Base-by-base conservation (phyloP, 2,113 vertebrate genomes). In the Varanus salvator region DNA sequence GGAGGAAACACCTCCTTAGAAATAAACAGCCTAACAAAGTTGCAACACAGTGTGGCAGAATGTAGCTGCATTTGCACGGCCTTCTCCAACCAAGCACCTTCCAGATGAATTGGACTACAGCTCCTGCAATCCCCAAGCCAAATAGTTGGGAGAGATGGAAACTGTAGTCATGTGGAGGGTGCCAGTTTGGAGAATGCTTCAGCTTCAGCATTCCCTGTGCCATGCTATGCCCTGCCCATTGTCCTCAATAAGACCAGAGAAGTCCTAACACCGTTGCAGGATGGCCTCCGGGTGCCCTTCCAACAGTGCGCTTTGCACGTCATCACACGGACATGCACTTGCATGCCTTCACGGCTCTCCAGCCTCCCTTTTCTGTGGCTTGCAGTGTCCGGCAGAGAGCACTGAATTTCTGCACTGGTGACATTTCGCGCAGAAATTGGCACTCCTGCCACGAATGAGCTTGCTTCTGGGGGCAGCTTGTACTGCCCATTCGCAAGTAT, bases 361-460 rank as follows among this genome's bases (percentile, higher is more conserved):
- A 34, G 75, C 3, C n/a, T 27, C 75, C 72, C 8, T 93, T 93
- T 93, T 54, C 90, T 77, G 74, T 86, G 64, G 74, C 76, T 84
- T 87, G 86, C 74, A 90, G 84, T 74, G 76, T 93, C 92, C 88
- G 50, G 52, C 31, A 89, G 80, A 92, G 38, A 44, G 38, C 38
- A 44, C 92, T 92, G 3, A 95, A 87, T 91, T 92, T 44, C 38
- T 44, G 38, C 38, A 44, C 38, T 44, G 38, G 38, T 44, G 38
- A 85, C 89, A 94, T 94, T 96, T 92, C 90, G 34, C 68, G 85
- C 89, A 86, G 87, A 87, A 91, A 83, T 85, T 93, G 91, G 86
- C 90, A 71, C 44, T 93, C 93, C 48, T 75, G 75, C 81, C 74
- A 52, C 72, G 48, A 84, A 93, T 87, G 86, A 84, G 88, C 19